Percentiles rank a stretch among this genome's conserved stretches.
Evolutionary conservation across 2,113 vertebrate genomes (phyloP).

Genomic region (Eublepharis macularius): DNA sequence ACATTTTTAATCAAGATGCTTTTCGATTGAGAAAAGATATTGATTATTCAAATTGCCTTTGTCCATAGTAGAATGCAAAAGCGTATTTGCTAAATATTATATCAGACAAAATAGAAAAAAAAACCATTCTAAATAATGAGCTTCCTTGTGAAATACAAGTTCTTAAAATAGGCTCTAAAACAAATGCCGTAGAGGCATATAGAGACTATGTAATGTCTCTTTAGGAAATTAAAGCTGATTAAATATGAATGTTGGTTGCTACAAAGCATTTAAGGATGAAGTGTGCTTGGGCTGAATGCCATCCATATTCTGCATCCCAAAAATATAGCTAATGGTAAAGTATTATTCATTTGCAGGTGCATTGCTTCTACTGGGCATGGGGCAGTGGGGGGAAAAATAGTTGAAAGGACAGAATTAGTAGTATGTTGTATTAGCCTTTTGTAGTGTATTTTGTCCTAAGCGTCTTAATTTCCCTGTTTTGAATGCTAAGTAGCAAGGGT

Average conservation of each 20-base stretch:
- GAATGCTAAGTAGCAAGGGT: conserved; percentile 97
- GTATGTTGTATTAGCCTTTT: conserved; percentile 99
- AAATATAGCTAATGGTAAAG: conserved; percentile 92
- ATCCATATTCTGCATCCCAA: conserved; percentile 82
- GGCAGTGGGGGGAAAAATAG: conserved; percentile 82
- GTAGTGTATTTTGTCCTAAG: conserved; percentile 98
- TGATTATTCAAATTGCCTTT: neutral
- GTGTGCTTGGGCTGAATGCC: conserved; percentile 89
- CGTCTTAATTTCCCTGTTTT: conserved; percentile 99
- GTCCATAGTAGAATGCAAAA: neutral
- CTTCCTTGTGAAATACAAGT: conserved; percentile 46
- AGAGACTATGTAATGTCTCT: conserved; percentile 75
- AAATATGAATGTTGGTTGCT: conserved; percentile 88
- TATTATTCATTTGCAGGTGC: conserved; percentile 99
- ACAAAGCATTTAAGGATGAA: conserved; percentile 81
- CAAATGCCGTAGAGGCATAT: conserved; percentile 69
- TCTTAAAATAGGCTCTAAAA: conserved; percentile 59
- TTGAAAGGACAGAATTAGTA: conserved; percentile 97
- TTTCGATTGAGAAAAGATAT: conserved; percentile 32
- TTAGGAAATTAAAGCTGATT: conserved; percentile 69
- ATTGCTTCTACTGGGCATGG: conserved; percentile 89
- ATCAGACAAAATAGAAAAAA: neutral
- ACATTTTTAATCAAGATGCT: neutral
- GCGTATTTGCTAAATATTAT: too few relatives aligned
- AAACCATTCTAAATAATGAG: conserved; percentile 29